phyloP scores from a whole-genome alignment of 2,113 vertebrate genomes.

The Oceanites oceanicus region DNA sequence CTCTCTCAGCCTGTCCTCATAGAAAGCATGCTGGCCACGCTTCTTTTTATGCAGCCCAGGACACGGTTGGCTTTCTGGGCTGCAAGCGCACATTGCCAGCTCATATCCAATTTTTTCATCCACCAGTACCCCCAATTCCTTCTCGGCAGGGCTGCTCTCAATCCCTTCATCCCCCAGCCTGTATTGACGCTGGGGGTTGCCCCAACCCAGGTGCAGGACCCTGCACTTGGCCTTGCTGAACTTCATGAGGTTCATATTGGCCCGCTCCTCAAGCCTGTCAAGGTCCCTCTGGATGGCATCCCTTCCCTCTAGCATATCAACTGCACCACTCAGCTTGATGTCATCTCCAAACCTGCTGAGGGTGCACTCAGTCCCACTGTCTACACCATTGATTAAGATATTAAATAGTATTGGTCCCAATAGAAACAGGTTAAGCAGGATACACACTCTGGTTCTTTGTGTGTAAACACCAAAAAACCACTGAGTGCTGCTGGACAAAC shows the following conservation, averaged over 20 bases:
- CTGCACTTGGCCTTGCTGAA: background rate
- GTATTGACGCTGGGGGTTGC: background rate
- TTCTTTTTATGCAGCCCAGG: background rate
- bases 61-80: background rate
- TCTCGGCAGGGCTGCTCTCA: background rate
- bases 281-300: background rate
- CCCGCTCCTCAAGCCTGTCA: background rate
- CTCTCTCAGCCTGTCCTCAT: background rate
- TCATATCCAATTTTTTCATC: background rate
- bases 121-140: background rate
- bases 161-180: background rate
- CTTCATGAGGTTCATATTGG: background rate
- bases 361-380: background rate
- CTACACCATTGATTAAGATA: background rate
- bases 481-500: background rate
- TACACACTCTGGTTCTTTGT: background rate
- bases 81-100: rapidly evolving
- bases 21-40: background rate
- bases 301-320: background rate
- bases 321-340: background rate
- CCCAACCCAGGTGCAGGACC: background rate
- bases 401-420: background rate
- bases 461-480: background rate
- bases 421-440: background rate
- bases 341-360: background rate